Evolutionary conservation across 2,797 vertebrate species (phyloP).

Genomic region (Lepilemur ruficaudatus): DNA sequence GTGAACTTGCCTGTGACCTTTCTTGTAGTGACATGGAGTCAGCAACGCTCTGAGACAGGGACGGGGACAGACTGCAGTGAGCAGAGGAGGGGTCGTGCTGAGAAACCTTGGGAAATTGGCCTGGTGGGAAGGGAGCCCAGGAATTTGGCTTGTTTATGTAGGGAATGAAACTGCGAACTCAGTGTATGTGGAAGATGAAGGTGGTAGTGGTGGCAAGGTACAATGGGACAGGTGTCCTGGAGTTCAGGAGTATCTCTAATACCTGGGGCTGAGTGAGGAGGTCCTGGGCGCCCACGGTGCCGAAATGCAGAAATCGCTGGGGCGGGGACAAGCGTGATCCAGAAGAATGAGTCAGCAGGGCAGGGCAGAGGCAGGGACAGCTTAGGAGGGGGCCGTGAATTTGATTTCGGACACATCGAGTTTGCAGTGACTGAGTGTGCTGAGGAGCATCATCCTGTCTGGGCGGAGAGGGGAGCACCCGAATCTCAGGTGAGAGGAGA

Average conservation of each 20-base stretch:
- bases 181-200: background rate
- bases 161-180: background rate
- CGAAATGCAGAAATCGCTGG: background rate
- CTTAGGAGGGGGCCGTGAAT: background rate
- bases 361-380: no score
- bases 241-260: background rate
- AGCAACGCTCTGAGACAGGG: background rate
- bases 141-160: background rate
- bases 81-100: background rate
- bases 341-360: background rate
- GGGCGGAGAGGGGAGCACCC: background rate
- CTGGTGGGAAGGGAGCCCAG: background rate
- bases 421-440: background rate
- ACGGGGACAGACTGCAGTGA: background rate
- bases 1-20: background rate
- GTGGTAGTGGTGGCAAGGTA: background rate
- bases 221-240: background rate
- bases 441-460: background rate
- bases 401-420: background rate
- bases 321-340: background rate
- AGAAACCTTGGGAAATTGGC: background rate
- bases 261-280: background rate
- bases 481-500: background rate
- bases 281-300: background rate
- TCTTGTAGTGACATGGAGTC: background rate